phyloP scores from a whole-genome alignment of 2,888 invertebrate species.

The Plebejus argus region DNA sequence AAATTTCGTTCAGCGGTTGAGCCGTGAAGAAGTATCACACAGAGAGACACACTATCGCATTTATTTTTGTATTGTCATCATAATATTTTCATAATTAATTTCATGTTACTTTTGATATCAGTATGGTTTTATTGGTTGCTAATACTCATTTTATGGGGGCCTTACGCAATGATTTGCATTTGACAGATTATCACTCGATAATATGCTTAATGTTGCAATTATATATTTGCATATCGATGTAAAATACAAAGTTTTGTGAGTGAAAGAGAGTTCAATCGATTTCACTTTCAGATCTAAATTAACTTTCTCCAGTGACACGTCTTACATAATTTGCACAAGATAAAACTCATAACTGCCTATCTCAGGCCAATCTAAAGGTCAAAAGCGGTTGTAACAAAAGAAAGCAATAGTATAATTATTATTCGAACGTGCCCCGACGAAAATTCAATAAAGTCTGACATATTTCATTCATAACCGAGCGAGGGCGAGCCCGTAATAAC shows the following conservation, averaged over 20 bases:
- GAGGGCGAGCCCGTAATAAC: conserved; percentile 7
- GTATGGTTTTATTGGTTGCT: no score
- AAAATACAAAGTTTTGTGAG: conserved; percentile 73
- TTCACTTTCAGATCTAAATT: conserved; percentile 81
- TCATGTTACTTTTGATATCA: no score
- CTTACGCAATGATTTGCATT: not conserved
- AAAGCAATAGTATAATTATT: conserved; percentile 28
- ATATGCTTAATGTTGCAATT: not conserved
- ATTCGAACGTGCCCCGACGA: conserved; percentile 8
- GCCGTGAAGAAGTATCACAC: no score
- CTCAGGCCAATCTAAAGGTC: conserved; percentile 65
- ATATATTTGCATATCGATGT: conserved; percentile 52
- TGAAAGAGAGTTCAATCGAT: conserved; percentile 80
- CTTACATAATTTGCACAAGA: conserved; percentile 75
- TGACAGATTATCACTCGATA: not conserved
- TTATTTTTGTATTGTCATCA: no score
- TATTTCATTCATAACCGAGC: conserved; percentile 31
- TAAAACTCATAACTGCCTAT: conserved; percentile 71
- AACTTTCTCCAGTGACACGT: conserved; percentile 80
- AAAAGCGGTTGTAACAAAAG: conserved; percentile 36
- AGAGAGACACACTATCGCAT: no score
- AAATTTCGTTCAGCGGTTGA: no score
- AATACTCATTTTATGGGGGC: not conserved
- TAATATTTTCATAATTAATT: no score
- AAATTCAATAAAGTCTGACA: conserved; percentile 31